A percentile compares a stretch with the other conserved stretches of the same genome.
phyloP scores from a whole-genome alignment of 2,797 vertebrate genomes.

The Gallirallus australis region DNA sequence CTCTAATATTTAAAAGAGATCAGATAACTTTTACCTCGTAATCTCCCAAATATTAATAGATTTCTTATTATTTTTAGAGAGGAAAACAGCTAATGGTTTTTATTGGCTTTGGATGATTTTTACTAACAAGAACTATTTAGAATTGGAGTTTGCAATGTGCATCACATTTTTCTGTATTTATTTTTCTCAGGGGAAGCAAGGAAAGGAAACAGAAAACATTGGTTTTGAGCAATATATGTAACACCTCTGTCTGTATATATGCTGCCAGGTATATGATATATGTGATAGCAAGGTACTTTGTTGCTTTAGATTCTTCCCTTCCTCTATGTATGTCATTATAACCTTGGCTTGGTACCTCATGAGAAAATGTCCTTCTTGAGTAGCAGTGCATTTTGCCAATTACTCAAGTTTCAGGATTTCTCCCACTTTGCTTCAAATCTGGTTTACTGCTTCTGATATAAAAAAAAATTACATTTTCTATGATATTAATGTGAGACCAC shows the following conservation, averaged over 20 bases:
- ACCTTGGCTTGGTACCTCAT: background rate
- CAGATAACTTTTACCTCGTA: background rate
- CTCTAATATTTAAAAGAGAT: background rate
- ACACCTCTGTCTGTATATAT: background rate
- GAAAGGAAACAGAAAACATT: background rate
- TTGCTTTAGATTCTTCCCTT: background rate
- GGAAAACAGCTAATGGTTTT: background rate
- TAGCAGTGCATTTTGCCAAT: background rate
- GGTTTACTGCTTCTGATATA: background rate
- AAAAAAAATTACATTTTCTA: background rate
- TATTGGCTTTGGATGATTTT: background rate
- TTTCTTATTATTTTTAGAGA: background rate
- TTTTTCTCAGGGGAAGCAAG: background rate
- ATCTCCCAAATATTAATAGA: background rate
- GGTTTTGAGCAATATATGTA: background rate
- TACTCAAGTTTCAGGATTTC: background rate
- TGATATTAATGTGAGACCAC: background rate
- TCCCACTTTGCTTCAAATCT: background rate
- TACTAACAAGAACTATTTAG: background rate
- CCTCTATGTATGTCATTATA: background rate
- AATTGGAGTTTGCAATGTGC: background rate
- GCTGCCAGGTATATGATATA: background rate
- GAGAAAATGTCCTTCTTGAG: background rate
- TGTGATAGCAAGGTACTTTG: background rate
- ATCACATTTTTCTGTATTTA: background rate